These are phyloP conservation scores for Metopia argyrocephala DNA, from an alignment of 2,888 invertebrate species.

Conservation along the genomic window DNA sequence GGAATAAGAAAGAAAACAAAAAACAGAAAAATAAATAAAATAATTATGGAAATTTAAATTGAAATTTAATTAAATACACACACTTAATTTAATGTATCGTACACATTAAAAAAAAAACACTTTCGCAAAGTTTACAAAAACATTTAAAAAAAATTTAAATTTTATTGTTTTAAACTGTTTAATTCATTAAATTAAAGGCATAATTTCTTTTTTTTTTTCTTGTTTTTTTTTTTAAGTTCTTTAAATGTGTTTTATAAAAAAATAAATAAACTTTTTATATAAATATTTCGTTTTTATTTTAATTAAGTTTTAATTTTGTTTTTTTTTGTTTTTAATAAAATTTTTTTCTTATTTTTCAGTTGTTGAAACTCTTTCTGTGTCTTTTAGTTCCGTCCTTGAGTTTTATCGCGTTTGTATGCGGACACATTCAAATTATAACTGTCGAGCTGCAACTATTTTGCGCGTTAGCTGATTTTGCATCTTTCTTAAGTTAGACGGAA, in stretches of 20 bases:
- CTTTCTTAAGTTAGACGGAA: conserved; percentile 59
- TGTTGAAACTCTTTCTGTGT: neutral
- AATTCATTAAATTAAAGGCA: no score
- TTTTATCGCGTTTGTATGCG: conserved; percentile 54
- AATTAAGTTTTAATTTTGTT: no score
- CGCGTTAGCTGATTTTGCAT: conserved; percentile 63
- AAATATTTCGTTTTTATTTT: no score
- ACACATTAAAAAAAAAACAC: neutral
- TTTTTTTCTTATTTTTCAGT: neutral
- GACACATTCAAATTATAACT: conserved; percentile 62
- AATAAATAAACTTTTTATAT: no score
- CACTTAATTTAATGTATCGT: neutral
- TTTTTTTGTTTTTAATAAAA: conserved; percentile 5
- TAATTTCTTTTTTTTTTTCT: no score
- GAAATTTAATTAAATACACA: neutral
- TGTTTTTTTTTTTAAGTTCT: no score
- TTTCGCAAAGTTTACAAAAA: neutral
- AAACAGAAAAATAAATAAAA: neutral
- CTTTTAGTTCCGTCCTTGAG: conserved; percentile 42
- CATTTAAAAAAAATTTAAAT: neutral
- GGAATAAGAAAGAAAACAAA: neutral
- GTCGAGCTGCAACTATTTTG: conserved; percentile 61
- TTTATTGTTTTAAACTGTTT: no score
- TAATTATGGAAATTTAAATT: no score
- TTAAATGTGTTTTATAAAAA: no score